A percentile compares a stretch with the other conserved stretches of the same genome.
Conservation (phyloP, 35 echinoderm and acorn worm genomes). For the Anneissia japonica region DNA sequence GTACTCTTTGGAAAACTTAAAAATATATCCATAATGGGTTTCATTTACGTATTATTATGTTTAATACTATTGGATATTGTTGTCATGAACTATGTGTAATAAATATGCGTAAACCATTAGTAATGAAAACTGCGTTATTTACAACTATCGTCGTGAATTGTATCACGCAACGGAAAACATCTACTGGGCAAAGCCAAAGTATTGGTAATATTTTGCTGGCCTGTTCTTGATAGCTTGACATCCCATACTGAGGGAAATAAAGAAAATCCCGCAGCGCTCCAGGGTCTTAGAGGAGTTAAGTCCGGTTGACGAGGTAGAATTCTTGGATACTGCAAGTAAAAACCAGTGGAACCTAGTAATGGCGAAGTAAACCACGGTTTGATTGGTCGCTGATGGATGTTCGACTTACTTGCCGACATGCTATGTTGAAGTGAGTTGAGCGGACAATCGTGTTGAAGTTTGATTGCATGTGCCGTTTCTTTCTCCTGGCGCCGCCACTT, state of each 20-base stretch:
- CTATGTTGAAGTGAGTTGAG: slow-evolving; percentile 15
- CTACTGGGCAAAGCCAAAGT: too few species aligned
- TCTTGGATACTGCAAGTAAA: not conserved
- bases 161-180: too few species aligned
- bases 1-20: too few species aligned
- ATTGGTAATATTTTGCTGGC: not conserved
- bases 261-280: not conserved
- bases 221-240: not conserved
- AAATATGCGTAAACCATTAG: too few species aligned
- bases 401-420: not conserved
- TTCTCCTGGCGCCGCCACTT: slow-evolving; percentile 91
- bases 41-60: too few species aligned
- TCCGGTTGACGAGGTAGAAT: not conserved
- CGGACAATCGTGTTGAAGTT: slow-evolving; percentile 43
- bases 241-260: not conserved
- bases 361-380: slow-evolving; percentile 77
- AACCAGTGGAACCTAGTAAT: not conserved
- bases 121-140: too few species aligned
- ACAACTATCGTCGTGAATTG: too few species aligned
- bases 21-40: too few species aligned
- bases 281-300: not conserved
- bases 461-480: slow-evolving; percentile 59
- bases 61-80: too few species aligned
- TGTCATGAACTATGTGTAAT: too few species aligned
- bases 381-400: slow-evolving; percentile 14